Evolutionary conservation across 2,888 invertebrate genomes (phyloP).

Genomic region (Trachelus troglodyta): DNA sequence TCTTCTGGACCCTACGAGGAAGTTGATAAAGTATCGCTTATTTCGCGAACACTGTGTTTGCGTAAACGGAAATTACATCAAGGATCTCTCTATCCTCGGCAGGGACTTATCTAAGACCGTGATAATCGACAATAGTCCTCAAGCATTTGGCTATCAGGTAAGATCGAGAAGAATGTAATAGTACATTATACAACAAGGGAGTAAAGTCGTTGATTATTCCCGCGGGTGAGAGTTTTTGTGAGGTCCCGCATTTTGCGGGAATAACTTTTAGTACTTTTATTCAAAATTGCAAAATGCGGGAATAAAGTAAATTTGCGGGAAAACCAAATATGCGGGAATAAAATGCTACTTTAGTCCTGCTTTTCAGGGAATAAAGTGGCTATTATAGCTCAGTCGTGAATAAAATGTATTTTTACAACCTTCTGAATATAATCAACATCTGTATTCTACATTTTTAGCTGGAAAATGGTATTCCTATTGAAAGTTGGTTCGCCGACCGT

Average conservation of each 20-base stretch:
- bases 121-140: conserved; percentile 89
- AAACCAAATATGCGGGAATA: too few species aligned
- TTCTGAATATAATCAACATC: not conserved
- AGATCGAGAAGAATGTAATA: conserved; percentile 32
- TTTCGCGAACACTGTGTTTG: conserved; percentile 96
- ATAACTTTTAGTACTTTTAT: too few species aligned
- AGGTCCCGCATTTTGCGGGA: too few species aligned
- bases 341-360: too few species aligned
- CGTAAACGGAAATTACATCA: conserved; percentile 96
- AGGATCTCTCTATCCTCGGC: conserved; percentile 92
- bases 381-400: too few species aligned
- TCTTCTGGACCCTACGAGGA: conserved; percentile 87
- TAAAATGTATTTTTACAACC: not conserved
- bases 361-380: too few species aligned
- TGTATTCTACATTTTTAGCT: conserved; percentile 69
- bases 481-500: conserved; percentile 96
- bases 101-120: conserved; percentile 90
- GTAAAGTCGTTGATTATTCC: too few species aligned
- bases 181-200: too few species aligned
- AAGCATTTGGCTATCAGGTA: conserved; percentile 93
- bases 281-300: too few species aligned
- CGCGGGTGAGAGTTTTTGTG: too few species aligned
- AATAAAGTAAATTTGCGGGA: too few species aligned
- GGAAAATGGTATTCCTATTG: conserved; percentile 96
- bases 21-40: conserved; percentile 90